Conservation (phyloP, 2,888 invertebrate genomes). For the Volucella inanis region DNA sequence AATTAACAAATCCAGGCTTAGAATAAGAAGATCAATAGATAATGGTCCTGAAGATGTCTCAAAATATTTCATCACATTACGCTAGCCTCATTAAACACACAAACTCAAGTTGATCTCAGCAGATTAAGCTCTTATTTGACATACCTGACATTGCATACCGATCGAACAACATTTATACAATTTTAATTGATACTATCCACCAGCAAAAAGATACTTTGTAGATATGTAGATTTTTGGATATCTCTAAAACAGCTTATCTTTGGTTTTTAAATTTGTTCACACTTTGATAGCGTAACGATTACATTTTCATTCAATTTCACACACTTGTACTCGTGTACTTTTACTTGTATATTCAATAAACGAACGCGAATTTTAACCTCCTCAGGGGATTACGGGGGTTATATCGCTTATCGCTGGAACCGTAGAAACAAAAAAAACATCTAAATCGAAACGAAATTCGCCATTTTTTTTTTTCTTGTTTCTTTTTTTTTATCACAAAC, state of each 20-base stretch:
- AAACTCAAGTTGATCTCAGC: not conserved
- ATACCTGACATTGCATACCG: conserved; percentile 82
- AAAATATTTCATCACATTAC: no score
- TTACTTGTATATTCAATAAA: not conserved
- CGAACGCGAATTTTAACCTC: conserved; percentile 39
- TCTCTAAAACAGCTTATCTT: conserved; percentile 46
- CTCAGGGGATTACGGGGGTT: conserved; percentile 29
- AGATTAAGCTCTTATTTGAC: conserved; percentile 10
- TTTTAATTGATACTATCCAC: conserved; percentile 57
- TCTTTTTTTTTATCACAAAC: conserved; percentile 33
- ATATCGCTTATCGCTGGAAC: conserved; percentile 49
- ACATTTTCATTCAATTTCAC: conserved; percentile 62
- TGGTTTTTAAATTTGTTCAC: conserved; percentile 47
- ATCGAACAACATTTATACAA: conserved; percentile 80
- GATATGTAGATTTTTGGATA: not conserved
- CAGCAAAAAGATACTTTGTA: conserved; percentile 7
- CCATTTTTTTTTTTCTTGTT: conserved; percentile 5
- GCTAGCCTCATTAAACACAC: no score
- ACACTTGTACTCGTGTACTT: conserved; percentile 30
- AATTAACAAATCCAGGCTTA: no score
- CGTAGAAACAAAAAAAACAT: conserved; percentile 25
- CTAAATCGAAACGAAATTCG: conserved; percentile 28
- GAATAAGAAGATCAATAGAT: no score
- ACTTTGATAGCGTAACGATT: conserved; percentile 31
- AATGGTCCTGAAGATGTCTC: no score